Evolutionary conservation across 1,140 invertebrate species (phyloP).

Genomic region (Akabosia matsudoensis): DNA sequence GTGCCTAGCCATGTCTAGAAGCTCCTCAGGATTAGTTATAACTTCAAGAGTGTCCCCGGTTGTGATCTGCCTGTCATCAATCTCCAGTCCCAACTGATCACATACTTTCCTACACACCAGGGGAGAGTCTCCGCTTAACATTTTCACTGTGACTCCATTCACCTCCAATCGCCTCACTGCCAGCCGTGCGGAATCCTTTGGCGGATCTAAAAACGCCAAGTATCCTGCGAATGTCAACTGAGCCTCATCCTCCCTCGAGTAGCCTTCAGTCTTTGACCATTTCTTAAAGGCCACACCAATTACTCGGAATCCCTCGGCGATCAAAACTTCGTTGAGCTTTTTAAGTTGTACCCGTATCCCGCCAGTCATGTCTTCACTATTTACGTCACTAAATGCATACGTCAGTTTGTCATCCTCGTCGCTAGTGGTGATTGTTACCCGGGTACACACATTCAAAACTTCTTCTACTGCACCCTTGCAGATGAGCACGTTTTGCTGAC

Average conservation of each 20-base stretch:
- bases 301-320: slow-evolving; percentile 17
- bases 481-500: slow-evolving; percentile 2
- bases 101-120: slow-evolving; percentile 33
- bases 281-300: slow-evolving; percentile 26
- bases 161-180: background rate
- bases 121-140: slow-evolving; percentile 27
- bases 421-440: background rate
- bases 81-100: slow-evolving; percentile 17
- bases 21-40: slow-evolving; percentile 2
- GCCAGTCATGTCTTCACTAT: background rate
- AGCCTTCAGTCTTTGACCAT: background rate
- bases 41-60: background rate
- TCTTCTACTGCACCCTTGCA: slow-evolving; percentile 33
- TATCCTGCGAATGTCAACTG: slow-evolving; percentile 30
- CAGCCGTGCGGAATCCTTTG: slow-evolving; percentile 20
- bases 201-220: slow-evolving; percentile 29
- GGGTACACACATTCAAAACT: slow-evolving; percentile 21
- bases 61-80: background rate
- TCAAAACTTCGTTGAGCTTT: slow-evolving; percentile 1
- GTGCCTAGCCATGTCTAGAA: too few relatives aligned
- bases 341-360: background rate
- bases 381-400: background rate
- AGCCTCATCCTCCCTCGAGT: background rate
- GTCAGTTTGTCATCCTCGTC: background rate
- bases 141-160: slow-evolving; percentile 28